These are phyloP conservation scores for Heterotilapia buettikoferi DNA, from an alignment of 2,113 vertebrate genomes.

Conservation along the genomic window DNA sequence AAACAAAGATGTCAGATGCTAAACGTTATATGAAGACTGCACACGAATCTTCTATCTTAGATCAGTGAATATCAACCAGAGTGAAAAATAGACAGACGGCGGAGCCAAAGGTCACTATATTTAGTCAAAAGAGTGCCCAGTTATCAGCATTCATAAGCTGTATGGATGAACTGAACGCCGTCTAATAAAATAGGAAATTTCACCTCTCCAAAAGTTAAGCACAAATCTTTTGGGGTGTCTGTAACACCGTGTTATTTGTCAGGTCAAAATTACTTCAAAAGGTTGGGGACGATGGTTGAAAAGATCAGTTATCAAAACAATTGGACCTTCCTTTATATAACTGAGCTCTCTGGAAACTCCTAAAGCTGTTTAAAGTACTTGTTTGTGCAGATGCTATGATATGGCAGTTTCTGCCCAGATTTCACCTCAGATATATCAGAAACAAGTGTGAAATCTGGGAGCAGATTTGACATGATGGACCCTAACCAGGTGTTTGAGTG, in stretches of 20 bases:
- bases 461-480: neutral
- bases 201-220: accelerated
- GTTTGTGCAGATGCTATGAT: neutral
- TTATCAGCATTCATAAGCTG: neutral
- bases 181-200: neutral
- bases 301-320: neutral
- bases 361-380: neutral
- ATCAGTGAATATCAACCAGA: neutral
- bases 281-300: accelerated
- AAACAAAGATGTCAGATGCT: neutral
- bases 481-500: neutral
- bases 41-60: neutral
- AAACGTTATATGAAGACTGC: neutral
- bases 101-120: neutral
- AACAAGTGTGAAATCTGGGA: neutral
- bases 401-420: neutral
- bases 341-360: neutral
- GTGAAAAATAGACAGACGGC: accelerated
- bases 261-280: neutral
- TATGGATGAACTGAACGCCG: neutral
- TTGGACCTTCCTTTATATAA: accelerated
- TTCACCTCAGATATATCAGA: neutral
- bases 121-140: accelerated
- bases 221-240: neutral
- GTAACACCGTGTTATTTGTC: neutral